Percentiles rank a stretch among this genome's conserved stretches.
Conservation (phyloP, 53 echinoderm and acorn worm genomes). For the Echinometra lucunter region DNA sequence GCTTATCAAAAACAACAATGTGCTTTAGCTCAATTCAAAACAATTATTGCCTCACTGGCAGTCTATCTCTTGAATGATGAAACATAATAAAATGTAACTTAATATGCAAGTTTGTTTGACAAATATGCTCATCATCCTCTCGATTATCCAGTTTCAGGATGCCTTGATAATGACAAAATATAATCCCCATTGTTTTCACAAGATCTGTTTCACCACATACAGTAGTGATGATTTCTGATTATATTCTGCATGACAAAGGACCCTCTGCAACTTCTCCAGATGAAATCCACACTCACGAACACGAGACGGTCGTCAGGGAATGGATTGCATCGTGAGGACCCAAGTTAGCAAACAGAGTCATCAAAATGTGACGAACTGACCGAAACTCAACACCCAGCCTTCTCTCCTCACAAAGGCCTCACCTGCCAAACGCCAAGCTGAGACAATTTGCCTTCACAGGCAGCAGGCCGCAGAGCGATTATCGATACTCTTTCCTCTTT, state of each 20-base stretch:
- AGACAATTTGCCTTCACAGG: conserved; percentile 51
- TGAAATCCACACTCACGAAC: conserved; percentile 38
- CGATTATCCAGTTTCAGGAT: conserved; percentile 13
- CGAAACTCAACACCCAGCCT: conserved; percentile 43
- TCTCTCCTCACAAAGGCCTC: conserved; percentile 60
- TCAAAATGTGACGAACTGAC: conserved; percentile 42
- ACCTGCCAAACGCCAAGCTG: conserved; percentile 62
- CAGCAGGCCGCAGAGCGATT: conserved; percentile 14
- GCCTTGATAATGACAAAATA: not conserved
- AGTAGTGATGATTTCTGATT: conserved; percentile 45
- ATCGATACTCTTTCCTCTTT: not conserved
- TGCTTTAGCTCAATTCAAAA: no score
- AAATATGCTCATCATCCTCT: not conserved
- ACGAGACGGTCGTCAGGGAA: conserved; percentile 1
- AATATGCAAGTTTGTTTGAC: not conserved
- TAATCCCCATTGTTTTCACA: conserved; percentile 18
- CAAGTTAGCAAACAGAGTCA: conserved; percentile 56
- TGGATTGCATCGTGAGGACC: conserved; percentile 27
- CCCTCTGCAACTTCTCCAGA: not conserved
- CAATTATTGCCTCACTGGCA: no score
- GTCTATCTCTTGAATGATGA: not conserved
- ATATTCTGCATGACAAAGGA: conserved; percentile 25
- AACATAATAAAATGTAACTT: not conserved
- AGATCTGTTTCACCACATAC: conserved; percentile 4
- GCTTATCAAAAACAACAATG: no score